A percentile compares a stretch with the other conserved stretches of the same genome.
phyloP scores from a whole-genome alignment of 2,888 invertebrate genomes.

The Notodromas monacha region DNA sequence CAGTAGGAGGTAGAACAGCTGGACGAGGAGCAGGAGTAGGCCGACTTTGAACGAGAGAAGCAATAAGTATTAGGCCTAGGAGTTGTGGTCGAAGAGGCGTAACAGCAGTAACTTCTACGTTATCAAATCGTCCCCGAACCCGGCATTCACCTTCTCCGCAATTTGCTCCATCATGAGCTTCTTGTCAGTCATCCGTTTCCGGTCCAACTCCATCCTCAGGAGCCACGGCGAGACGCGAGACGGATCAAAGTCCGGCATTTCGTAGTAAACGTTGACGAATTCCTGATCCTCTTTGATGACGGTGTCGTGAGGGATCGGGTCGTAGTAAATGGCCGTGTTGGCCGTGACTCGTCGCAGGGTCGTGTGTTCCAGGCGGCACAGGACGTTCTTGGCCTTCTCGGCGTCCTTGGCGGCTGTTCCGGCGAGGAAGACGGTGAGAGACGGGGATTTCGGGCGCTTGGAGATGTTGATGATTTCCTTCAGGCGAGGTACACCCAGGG shows the following conservation, averaged over 20 bases:
- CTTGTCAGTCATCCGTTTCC: constrained; percentile 20
- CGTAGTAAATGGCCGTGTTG: constrained; percentile 22
- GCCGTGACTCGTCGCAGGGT: constrained; percentile 21
- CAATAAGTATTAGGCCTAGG: too few species aligned
- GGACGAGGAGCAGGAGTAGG: too few species aligned
- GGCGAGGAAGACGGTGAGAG: constrained; percentile 19
- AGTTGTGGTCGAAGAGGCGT: too few species aligned
- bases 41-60: too few species aligned
- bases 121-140: constrained; percentile 21
- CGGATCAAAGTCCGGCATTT: constrained; percentile 22
- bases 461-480: constrained; percentile 23
- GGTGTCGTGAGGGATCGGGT: constrained; percentile 20
- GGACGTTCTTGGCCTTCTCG: constrained; percentile 18
- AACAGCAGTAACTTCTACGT: constrained; percentile 20
- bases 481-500: constrained; percentile 21
- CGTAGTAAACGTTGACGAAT: constrained; percentile 22
- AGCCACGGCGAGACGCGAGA: constrained; percentile 20
- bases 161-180: too few species aligned
- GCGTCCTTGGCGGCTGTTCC: constrained; percentile 18
- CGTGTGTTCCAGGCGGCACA: constrained; percentile 21
- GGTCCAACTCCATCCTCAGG: constrained; percentile 19
- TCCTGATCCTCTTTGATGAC: constrained; percentile 21
- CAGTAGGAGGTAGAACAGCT: too few species aligned
- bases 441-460: constrained; percentile 21
- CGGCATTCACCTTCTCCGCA: constrained; percentile 20